Evolutionary conservation across 2,888 invertebrate genomes (phyloP).

Genomic region (Dryobota labecula): DNA sequence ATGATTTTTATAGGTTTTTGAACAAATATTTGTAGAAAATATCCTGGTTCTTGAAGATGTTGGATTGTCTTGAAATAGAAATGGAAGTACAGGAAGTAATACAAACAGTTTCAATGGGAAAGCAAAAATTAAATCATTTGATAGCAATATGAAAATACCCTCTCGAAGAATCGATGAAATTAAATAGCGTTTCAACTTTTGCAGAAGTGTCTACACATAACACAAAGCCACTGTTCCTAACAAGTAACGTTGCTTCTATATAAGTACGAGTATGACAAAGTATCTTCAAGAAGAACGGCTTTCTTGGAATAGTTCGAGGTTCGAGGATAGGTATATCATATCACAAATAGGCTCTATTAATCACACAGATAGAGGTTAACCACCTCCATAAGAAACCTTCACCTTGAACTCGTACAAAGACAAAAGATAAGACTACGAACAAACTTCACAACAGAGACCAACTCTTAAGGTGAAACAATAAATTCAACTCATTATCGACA

Average conservation of each 20-base stretch:
- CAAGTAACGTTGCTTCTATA: no score
- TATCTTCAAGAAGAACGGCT: not conserved
- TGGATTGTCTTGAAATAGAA: not conserved
- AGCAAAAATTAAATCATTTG: not conserved
- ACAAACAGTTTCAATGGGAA: not conserved
- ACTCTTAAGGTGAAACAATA: slow-evolving; percentile 35
- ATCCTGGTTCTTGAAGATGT: not conserved
- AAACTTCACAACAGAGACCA: slow-evolving; percentile 20
- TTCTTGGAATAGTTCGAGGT: not conserved
- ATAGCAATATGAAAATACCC: slow-evolving; percentile 1
- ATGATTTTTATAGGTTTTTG: not conserved
- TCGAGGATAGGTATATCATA: no score
- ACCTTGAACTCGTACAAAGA: slow-evolving; percentile 32
- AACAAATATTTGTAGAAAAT: not conserved
- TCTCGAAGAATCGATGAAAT: not conserved
- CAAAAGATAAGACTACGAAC: slow-evolving; percentile 28
- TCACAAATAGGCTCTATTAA: not conserved
- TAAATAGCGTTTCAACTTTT: not conserved
- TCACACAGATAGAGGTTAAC: slow-evolving; percentile 5
- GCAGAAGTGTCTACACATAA: not conserved
- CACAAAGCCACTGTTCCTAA: not conserved
- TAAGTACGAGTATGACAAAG: not conserved
- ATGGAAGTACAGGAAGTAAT: not conserved
- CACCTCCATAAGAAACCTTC: slow-evolving; percentile 26
- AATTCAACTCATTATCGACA: slow-evolving; percentile 47